phyloP scores from a whole-genome alignment of 2,888 invertebrate genomes.

The Sphaerophoria rueppellii region DNA sequence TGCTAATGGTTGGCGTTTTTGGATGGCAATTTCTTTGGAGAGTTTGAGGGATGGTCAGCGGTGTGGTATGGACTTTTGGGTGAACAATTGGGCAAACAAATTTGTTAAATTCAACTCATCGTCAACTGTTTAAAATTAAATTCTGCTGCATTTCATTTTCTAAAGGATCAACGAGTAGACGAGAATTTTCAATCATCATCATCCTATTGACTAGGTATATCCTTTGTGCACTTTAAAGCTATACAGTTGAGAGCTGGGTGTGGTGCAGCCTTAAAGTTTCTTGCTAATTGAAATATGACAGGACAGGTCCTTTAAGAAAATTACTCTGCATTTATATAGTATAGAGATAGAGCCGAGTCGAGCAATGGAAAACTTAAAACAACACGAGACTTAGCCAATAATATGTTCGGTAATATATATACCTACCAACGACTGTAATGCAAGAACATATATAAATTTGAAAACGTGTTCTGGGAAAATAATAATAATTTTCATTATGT shows the following conservation, averaged over 20 bases:
- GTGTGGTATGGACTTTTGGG: conserved; percentile 49
- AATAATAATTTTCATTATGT: conserved; percentile 19
- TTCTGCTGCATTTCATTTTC: conserved; percentile 51
- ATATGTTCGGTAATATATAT: not conserved
- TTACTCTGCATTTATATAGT: not conserved
- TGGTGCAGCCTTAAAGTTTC: conserved; percentile 44
- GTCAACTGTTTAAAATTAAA: conserved; percentile 56
- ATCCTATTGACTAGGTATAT: not conserved
- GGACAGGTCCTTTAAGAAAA: conserved; percentile 18
- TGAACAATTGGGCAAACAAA: no score
- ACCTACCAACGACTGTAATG: not conserved
- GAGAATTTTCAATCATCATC: not conserved
- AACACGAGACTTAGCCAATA: not conserved
- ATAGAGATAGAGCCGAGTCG: no score
- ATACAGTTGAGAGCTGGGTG: conserved; percentile 61
- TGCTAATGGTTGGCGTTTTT: not conserved
- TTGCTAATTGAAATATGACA: conserved; percentile 28
- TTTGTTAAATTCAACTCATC: conserved; percentile 68
- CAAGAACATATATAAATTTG: not conserved
- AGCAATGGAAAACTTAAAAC: conserved; percentile 11
- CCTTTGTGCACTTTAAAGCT: not conserved
- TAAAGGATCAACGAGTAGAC: no score
- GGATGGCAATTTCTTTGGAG: conserved; percentile 33
- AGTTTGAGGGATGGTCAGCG: conserved; percentile 8
- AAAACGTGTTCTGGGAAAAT: conserved; percentile 5